Percentiles rank a stretch among this genome's conserved stretches.
Evolutionary conservation across 2,113 vertebrate species (phyloP).

Genomic region (Typhlomys cinereus): DNA sequence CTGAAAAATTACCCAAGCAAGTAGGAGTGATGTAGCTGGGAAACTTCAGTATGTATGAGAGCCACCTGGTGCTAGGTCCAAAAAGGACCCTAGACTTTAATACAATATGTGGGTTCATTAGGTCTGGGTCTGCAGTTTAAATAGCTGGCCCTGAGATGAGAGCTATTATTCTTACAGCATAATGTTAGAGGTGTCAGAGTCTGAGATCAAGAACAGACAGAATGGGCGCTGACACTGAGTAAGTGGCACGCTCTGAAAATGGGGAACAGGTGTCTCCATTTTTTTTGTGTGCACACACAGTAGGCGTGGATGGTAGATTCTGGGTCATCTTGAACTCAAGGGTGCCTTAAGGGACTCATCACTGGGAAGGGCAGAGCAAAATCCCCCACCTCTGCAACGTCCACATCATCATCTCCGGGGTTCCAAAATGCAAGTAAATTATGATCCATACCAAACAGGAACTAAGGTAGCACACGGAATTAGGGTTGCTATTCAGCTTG

Average conservation of each 20-base stretch:
- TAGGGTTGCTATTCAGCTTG: background rate
- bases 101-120: background rate
- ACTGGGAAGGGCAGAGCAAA: background rate
- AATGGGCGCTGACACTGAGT: background rate
- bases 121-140: background rate
- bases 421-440: background rate
- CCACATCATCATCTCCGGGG: background rate
- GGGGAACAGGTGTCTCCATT: background rate
- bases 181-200: too few relatives aligned
- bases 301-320: background rate
- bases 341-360: background rate
- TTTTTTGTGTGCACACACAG: rapidly evolving
- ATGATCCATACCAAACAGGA: background rate
- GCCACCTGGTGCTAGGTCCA: background rate
- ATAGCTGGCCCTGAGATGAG: background rate
- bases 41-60: background rate
- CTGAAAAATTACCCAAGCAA: background rate
- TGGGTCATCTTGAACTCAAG: background rate
- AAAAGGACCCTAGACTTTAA: background rate
- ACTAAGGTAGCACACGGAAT: background rate
- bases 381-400: background rate
- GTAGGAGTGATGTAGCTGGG: background rate
- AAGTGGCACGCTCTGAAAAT: background rate
- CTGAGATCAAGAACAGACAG: background rate
- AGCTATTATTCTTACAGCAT: too few relatives aligned